Percentiles rank a stretch among this genome's conserved stretches.
phyloP scores from a whole-genome alignment of 64 coral and sea anemone species.

The Dendronephthya gigantea region DNA sequence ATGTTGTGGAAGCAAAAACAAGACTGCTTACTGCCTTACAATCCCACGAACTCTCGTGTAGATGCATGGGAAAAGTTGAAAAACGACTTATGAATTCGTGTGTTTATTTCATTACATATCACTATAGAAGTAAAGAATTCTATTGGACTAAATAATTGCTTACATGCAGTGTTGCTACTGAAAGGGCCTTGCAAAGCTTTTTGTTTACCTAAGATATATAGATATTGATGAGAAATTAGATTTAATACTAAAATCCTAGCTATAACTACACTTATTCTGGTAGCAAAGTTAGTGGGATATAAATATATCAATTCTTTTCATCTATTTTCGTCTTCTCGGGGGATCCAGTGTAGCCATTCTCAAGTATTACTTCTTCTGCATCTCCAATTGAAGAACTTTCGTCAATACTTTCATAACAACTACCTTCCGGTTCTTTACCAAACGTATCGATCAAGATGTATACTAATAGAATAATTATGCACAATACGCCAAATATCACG shows the following conservation, averaged over 20 bases:
- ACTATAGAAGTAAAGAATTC: too few relatives aligned
- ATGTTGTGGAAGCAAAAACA: constrained; percentile 98
- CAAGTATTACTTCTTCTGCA: not conserved
- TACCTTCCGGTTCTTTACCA: constrained; percentile 35
- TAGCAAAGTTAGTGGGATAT: not conserved
- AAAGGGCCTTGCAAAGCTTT: too few relatives aligned
- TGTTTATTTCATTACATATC: too few relatives aligned
- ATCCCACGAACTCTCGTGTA: constrained; percentile 96
- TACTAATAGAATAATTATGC: constrained; percentile 52
- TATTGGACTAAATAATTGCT: too few relatives aligned
- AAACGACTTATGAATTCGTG: too few relatives aligned
- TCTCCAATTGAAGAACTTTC: constrained; percentile 14
- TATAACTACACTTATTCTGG: not conserved
- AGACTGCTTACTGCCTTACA: too few relatives aligned
- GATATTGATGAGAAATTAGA: too few relatives aligned
- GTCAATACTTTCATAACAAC: constrained; percentile 20
- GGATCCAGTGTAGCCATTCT: not conserved
- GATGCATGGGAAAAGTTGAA: too few relatives aligned
- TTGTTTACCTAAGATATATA: too few relatives aligned
- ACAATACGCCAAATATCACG: constrained; percentile 73
- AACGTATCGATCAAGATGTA: constrained; percentile 88
- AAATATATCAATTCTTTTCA: not conserved
- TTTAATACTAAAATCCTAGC: too few relatives aligned
- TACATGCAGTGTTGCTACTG: too few relatives aligned
- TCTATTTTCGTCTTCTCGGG: not conserved